phyloP scores from a whole-genome alignment of 2,113 vertebrate genomes.

The Rhinoptilus africanus region DNA sequence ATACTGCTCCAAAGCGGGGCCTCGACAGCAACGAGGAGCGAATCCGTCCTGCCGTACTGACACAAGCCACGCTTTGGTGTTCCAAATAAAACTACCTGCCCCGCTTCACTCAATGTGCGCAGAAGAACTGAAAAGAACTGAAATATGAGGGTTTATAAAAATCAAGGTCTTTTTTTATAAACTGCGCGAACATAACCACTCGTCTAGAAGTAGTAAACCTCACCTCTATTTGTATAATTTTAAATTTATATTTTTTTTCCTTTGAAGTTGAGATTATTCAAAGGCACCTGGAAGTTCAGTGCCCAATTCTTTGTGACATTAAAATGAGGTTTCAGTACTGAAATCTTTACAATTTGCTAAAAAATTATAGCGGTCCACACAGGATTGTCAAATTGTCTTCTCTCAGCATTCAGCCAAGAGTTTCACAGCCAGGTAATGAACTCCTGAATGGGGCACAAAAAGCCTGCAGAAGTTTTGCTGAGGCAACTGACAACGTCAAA shows the following conservation, averaged over 20 bases:
- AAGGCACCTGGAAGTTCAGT: not conserved
- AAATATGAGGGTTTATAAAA: not conserved
- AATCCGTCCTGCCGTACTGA: not conserved
- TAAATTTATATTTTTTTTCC: not conserved
- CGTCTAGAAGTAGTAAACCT: not conserved
- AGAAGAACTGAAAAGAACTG: not conserved
- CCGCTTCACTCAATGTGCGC: not conserved
- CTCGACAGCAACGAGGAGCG: not conserved
- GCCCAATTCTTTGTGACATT: not conserved
- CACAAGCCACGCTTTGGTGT: not conserved
- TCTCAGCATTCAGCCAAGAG: not conserved
- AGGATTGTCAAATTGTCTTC: not conserved
- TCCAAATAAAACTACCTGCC: not conserved
- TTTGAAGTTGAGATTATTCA: not conserved
- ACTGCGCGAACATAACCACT: not conserved
- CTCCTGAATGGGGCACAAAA: not conserved
- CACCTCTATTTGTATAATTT: not conserved
- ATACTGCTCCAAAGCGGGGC: rapidly evolving
- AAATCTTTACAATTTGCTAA: not conserved
- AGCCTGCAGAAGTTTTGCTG: not conserved
- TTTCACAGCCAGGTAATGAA: not conserved
- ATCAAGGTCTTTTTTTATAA: not conserved
- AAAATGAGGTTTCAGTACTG: not conserved
- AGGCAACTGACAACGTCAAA: not conserved
- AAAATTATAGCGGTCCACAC: not conserved